A percentile compares a stretch with the other conserved stretches of the same genome.
phyloP scores from a whole-genome alignment of 2,797 vertebrate species.

The Limnodromus scolopaceus region DNA sequence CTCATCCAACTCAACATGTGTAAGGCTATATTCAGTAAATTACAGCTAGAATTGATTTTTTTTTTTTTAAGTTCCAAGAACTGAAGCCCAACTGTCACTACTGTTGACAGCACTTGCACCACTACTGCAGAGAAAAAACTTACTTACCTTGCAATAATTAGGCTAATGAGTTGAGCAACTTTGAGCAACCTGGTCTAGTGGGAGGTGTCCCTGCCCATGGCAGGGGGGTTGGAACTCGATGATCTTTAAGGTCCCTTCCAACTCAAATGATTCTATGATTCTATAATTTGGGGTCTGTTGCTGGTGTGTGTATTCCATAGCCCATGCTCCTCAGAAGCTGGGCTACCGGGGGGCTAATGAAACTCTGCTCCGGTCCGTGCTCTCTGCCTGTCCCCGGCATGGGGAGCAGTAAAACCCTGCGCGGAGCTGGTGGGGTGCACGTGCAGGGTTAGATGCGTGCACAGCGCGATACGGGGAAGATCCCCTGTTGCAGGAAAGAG shows the following conservation, averaged over 20 bases:
- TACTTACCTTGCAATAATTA: neutral
- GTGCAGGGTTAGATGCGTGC: fast-evolving
- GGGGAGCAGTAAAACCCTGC: neutral
- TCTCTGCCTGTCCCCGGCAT: neutral
- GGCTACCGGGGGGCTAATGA: neutral
- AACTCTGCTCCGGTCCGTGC: neutral
- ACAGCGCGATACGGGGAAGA: fast-evolving
- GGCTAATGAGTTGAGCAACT: no score
- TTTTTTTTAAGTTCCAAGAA: neutral
- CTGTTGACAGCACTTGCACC: neutral
- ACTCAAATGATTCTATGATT: no score
- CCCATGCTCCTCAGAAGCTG: neutral
- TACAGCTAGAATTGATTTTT: neutral
- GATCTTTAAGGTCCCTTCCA: no score
- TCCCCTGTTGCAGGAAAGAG: neutral
- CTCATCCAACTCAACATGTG: neutral
- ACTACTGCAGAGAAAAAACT: neutral
- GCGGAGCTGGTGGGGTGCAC: fast-evolving
- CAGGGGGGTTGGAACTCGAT: no score
- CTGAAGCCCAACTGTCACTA: neutral
- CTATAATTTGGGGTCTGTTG: fast-evolving
- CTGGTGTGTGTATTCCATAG: neutral
- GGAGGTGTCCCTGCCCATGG: no score
- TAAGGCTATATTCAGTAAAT: neutral
- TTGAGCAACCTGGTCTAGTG: no score